Conservation (phyloP, 2,113 vertebrate genomes). For the Paramormyrops kingsleyae region DNA sequence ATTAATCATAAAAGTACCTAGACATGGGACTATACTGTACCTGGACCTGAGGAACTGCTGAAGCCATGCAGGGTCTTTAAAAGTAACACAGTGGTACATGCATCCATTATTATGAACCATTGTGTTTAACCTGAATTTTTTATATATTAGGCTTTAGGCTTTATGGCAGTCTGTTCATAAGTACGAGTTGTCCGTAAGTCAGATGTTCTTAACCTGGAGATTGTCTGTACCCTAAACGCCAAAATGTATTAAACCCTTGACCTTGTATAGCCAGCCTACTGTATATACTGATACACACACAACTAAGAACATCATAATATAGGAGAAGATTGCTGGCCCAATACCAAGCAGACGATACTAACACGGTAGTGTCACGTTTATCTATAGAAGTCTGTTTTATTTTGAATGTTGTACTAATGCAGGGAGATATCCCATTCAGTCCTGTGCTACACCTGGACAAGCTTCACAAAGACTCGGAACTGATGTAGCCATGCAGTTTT, state of each 20-base stretch:
- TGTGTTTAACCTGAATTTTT: not conserved
- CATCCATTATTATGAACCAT: not conserved
- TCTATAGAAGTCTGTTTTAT: not conserved
- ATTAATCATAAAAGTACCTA: not conserved
- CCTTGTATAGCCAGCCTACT: not conserved
- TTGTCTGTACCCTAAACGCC: not conserved
- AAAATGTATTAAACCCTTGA: not conserved
- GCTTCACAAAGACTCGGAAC: not conserved
- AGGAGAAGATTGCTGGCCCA: not conserved
- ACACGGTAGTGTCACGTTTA: not conserved
- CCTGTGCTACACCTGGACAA: not conserved
- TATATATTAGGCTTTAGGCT: not conserved
- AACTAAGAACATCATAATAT: not conserved
- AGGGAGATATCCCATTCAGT: not conserved
- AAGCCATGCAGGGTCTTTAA: not conserved
- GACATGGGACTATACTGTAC: not conserved
- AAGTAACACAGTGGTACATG: not conserved
- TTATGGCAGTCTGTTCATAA: not conserved
- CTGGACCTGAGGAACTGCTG: not conserved
- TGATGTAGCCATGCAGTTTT: not conserved
- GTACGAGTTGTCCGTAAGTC: not conserved
- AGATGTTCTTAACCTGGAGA: not conserved
- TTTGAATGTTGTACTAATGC: not conserved
- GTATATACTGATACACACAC: not conserved
- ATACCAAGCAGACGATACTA: not conserved